phyloP scores from a whole-genome alignment of 2,888 invertebrate genomes.

The Athrips mouffetella region DNA sequence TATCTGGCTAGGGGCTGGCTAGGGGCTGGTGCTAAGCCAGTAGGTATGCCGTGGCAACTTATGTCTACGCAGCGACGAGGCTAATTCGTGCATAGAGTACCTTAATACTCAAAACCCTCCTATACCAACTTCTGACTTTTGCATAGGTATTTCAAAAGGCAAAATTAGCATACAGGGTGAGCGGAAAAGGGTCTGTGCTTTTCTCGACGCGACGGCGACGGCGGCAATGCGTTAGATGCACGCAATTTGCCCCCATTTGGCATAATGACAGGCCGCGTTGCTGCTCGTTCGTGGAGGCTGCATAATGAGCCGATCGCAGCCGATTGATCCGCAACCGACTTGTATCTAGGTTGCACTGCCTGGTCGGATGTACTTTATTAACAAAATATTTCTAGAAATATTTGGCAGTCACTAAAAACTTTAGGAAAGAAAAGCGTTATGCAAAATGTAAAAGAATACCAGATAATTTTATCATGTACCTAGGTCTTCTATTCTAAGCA shows the following conservation, averaged over 20 bases:
- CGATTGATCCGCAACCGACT: constrained; percentile 52
- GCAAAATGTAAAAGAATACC: no score
- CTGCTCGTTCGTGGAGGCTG: constrained; percentile 51
- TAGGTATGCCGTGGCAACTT: no score
- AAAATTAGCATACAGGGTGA: background rate
- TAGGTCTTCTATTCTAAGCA: no score
- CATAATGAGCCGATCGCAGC: constrained; percentile 70
- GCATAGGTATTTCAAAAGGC: background rate
- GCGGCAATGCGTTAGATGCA: constrained; percentile 65
- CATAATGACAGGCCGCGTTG: constrained; percentile 71
- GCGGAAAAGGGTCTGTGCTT: background rate
- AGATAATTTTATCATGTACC: no score
- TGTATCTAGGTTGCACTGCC: constrained; percentile 23
- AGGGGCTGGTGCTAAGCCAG: no score
- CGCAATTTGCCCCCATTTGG: constrained; percentile 76
- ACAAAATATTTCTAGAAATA: no score
- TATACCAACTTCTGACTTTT: background rate
- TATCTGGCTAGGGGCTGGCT: no score
- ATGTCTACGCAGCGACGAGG: no score
- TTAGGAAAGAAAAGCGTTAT: no score
- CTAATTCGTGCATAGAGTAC: no score
- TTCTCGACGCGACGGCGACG: background rate
- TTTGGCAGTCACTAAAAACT: no score
- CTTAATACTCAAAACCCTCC: background rate
- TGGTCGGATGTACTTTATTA: background rate